Evolutionary conservation across 2,113 vertebrate species (phyloP), one percentile per base, ranked within the genome.

Genomic region (Hypomesus transpacificus): DNA sequence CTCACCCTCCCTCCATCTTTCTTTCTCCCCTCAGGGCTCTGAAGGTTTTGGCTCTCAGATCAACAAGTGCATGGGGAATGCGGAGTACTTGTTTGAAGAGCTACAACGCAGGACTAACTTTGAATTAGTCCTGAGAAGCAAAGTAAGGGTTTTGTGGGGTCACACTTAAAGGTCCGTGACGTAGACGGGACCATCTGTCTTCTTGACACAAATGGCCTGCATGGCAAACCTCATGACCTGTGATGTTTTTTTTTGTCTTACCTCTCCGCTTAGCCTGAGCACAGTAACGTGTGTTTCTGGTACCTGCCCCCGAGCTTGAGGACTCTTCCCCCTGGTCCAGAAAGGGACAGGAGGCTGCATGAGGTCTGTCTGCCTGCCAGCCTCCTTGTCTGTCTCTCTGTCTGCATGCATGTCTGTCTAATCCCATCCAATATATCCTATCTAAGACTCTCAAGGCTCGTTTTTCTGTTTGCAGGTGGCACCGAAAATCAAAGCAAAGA

Each of bases 221-320:
- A n/a, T 18, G 53, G 53, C 16, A 16, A 56, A 63, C 16, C 17
- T 63, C 3, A n/a, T 31, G 17, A 3, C 24, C 13, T 63, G 16
- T 24, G 17, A n/a, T 31, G 61, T 28, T 17, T 28, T 24, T 61
- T 34, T 13, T 24, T 59, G 5, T n/a, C 7, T 26, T 21, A 52
- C 22, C 3, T 66, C 70, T 62, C 20, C n/a, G 50, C 82, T 52
- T 77, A 94, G 91, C 88, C 89, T 7, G 88, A 92, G 75, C 78
- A 92, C 74, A 90, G 79, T 31, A 89, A 87, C 34, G 78, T 91
- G 34, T 91, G 86, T 46, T 91, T 93, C 82, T 93, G 88, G 82
- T 93, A 90, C 69, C 76, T 90, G 8, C 88, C 89, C 50, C 83
- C 78, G 50, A 89, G 83, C 70, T 74, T 94, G 74, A 87, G 77